phyloP scores from a whole-genome alignment of 2,113 vertebrate genomes.

The Pterocles orientalis region DNA sequence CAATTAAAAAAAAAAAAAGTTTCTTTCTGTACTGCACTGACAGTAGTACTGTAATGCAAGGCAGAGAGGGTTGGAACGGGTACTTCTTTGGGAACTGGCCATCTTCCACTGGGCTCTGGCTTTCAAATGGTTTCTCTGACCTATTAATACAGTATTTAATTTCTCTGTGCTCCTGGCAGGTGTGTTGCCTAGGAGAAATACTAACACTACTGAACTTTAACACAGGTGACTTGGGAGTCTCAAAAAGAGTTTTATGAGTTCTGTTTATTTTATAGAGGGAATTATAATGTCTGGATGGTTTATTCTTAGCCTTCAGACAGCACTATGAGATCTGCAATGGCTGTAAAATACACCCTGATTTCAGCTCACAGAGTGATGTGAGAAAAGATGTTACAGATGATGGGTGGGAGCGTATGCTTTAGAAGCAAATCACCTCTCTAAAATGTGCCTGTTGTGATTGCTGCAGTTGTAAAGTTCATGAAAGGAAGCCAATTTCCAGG shows the following conservation, averaged over 20 bases:
- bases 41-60: background rate
- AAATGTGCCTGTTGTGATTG: background rate
- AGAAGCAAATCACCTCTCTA: background rate
- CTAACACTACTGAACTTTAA: constrained; percentile 47
- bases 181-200: constrained; percentile 33
- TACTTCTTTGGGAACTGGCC: background rate
- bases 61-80: background rate
- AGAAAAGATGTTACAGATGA: background rate
- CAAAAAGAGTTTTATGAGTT: background rate
- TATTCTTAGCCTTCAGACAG: background rate
- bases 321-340: background rate
- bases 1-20: background rate
- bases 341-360: background rate
- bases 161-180: constrained; percentile 39
- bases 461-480: background rate
- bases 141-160: constrained; percentile 50
- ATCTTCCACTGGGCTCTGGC: background rate
- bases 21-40: background rate
- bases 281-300: background rate
- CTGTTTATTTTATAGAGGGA: background rate
- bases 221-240: constrained; percentile 4
- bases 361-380: background rate
- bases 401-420: background rate
- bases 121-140: constrained; percentile 39
- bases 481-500: background rate